Percentiles rank a stretch among this genome's conserved stretches.
These are phyloP conservation scores for Oriolus oriolus DNA, from an alignment of 2,113 vertebrate genomes.

Conservation along the genomic window DNA sequence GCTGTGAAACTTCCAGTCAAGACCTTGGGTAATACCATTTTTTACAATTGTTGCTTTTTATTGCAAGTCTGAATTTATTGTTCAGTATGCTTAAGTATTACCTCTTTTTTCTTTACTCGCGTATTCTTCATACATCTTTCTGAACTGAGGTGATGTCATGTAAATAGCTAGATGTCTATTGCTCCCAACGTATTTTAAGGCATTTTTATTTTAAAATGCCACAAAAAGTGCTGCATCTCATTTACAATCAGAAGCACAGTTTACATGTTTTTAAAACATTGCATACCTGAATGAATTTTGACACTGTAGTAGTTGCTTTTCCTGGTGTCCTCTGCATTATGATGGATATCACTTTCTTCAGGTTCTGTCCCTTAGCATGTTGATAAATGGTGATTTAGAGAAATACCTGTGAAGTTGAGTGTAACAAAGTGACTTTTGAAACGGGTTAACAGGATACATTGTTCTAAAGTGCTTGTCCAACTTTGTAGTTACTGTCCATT, in stretches of 20 bases:
- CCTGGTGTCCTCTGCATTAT: neutral
- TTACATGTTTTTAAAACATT: neutral
- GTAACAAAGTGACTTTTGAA: neutral
- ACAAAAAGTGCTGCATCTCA: neutral
- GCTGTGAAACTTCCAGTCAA: conserved; percentile 90
- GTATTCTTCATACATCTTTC: neutral
- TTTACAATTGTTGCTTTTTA: neutral
- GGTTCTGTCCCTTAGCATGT: neutral
- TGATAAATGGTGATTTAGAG: neutral
- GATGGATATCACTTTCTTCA: neutral
- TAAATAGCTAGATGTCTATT: neutral
- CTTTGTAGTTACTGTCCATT: neutral
- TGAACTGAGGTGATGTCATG: neutral
- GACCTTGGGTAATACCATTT: conserved; percentile 80
- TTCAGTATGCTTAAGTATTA: neutral
- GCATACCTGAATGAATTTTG: neutral
- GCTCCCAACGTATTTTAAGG: neutral
- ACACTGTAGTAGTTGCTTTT: neutral
- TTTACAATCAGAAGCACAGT: neutral
- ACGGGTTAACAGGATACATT: neutral
- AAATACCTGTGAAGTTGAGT: neutral
- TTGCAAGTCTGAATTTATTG: neutral
- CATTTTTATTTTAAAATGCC: neutral
- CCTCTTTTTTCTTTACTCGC: neutral
- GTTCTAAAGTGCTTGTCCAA: neutral